phyloP scores from a whole-genome alignment of 2,888 invertebrate genomes.

The Lycia hirtaria region DNA sequence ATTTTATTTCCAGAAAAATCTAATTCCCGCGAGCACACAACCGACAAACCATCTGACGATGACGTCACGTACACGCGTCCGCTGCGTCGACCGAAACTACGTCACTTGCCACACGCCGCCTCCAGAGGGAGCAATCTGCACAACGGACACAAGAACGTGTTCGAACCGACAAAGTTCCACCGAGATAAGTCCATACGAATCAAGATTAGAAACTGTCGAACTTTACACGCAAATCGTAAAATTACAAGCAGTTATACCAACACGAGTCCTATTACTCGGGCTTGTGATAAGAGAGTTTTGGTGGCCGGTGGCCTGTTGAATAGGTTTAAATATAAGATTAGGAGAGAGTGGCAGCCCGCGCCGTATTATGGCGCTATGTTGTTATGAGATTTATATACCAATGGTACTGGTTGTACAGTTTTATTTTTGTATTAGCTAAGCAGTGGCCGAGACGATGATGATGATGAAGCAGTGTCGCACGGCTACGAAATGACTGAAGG shows the following conservation, averaged over 20 bases:
- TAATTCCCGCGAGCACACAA: constrained; percentile 43
- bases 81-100: constrained; percentile 59
- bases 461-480: too few species aligned
- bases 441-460: too few species aligned
- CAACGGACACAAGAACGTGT: constrained; percentile 56
- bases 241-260: constrained; percentile 17
- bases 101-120: constrained; percentile 48
- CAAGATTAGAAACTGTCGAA: constrained; percentile 68
- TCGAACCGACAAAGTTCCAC: constrained; percentile 64
- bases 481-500: too few species aligned
- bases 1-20: constrained; percentile 51
- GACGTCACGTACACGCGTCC: constrained; percentile 59
- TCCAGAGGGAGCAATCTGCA: too few species aligned
- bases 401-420: constrained; percentile 26
- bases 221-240: constrained; percentile 47
- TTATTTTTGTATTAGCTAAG: too few species aligned
- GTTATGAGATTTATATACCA: constrained; percentile 54
- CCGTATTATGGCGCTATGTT: constrained; percentile 74
- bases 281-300: constrained; percentile 47
- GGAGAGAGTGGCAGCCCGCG: constrained; percentile 58
- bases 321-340: constrained; percentile 75
- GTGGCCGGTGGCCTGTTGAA: constrained; percentile 70
- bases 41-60: constrained; percentile 61
- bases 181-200: constrained; percentile 59
- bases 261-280: constrained; percentile 1